phyloP scores from a whole-genome alignment of 2,888 invertebrate species.

The Alloscopus bannaensis region DNA sequence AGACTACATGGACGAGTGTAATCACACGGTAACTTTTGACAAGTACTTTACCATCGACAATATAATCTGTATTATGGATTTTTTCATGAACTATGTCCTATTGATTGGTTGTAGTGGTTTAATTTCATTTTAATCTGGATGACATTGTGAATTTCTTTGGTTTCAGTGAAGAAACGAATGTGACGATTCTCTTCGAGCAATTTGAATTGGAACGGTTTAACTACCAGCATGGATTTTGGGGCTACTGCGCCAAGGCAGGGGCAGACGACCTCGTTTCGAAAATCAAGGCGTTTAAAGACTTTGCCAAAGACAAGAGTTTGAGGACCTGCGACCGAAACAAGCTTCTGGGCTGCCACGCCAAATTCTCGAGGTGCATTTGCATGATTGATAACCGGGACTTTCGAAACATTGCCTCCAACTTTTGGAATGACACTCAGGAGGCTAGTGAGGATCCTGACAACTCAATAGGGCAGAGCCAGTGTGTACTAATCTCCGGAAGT shows the following conservation, averaged over 20 bases:
- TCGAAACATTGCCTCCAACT: conserved; percentile 15
- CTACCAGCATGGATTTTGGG: conserved; percentile 41
- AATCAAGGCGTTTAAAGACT: conserved; percentile 4
- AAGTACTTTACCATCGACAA: too few relatives aligned
- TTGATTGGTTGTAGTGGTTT: too few relatives aligned
- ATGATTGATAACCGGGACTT: conserved; percentile 23
- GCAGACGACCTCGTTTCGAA: conserved; percentile 8
- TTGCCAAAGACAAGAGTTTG: neutral
- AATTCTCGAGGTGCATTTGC: conserved; percentile 27
- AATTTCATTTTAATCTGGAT: too few relatives aligned
- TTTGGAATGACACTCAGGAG: conserved; percentile 16
- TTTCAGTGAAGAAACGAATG: neutral
- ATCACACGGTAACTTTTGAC: neutral
- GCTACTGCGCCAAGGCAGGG: conserved; percentile 41
- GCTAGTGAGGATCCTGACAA: too few relatives aligned
- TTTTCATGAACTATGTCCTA: too few relatives aligned
- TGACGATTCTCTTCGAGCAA: neutral
- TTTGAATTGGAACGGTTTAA: conserved; percentile 24
- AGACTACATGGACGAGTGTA: neutral
- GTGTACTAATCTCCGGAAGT: conserved; percentile 25
- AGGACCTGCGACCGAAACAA: conserved; percentile 29
- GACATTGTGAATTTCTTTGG: too few relatives aligned
- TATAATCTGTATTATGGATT: too few relatives aligned
- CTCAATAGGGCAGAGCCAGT: neutral
- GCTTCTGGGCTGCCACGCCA: conserved; percentile 22